Percentiles rank a stretch among this genome's conserved stretches.
These are phyloP conservation scores for Babyrousa celebensis DNA, from an alignment of 2,797 vertebrate species.

Conservation along the genomic window DNA sequence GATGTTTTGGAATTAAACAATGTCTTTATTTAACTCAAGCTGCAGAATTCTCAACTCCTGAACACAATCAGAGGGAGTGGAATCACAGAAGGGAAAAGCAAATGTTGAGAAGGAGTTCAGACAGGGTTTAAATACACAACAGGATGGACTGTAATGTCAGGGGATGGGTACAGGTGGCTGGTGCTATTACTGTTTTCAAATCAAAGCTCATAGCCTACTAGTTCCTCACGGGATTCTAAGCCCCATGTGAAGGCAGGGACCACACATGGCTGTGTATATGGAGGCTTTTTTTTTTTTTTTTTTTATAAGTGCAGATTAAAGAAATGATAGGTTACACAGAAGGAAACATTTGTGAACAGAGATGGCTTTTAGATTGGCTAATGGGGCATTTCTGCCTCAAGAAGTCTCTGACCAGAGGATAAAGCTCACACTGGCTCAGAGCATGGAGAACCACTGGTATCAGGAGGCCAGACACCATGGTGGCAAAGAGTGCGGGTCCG, in stretches of 20 bases:
- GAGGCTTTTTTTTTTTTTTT: neutral
- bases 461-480: neutral
- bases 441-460: neutral
- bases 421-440: neutral
- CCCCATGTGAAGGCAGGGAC: neutral
- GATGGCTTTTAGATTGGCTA: neutral
- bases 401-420: neutral
- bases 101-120: neutral
- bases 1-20: constrained; percentile 50
- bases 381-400: constrained; percentile 2
- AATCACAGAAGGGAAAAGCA: neutral
- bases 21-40: neutral
- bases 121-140: neutral
- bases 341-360: neutral
- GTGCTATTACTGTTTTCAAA: neutral
- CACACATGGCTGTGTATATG: neutral
- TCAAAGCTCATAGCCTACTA: neutral
- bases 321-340: neutral
- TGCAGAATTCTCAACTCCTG: neutral
- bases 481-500: neutral
- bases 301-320: neutral
- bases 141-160: neutral
- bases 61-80: constrained; percentile 34
- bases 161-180: neutral
- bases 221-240: neutral